Conservation (phyloP, 2,113 vertebrate species). For the Haplochromis burtoni region DNA sequence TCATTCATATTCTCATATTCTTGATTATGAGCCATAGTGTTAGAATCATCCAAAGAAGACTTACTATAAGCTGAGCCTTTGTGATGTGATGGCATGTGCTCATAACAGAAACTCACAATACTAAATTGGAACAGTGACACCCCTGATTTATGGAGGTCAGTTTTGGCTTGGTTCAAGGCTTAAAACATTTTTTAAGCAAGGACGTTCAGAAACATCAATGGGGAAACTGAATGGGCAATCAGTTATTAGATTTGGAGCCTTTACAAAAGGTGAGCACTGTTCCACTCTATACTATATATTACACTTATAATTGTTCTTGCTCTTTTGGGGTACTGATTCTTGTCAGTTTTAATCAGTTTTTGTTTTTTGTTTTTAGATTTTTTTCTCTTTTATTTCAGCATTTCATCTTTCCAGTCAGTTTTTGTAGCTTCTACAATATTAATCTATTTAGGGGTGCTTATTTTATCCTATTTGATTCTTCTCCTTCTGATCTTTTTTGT, state of each 20-base stretch:
- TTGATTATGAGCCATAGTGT: neutral
- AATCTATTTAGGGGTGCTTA: neutral
- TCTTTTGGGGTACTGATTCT: neutral
- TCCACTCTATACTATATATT: neutral
- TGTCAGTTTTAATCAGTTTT: neutral
- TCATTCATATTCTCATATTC: neutral
- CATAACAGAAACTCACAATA: neutral
- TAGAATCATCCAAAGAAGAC: neutral
- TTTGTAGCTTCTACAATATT: neutral
- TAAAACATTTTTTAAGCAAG: neutral
- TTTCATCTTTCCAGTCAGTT: neutral
- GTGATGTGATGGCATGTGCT: neutral
- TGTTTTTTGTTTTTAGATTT: neutral
- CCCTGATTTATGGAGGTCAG: neutral
- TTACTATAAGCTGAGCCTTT: neutral
- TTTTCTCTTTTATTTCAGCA: neutral
- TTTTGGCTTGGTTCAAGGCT: neutral
- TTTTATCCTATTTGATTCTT: neutral
- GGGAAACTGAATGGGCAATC: neutral
- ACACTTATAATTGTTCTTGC: rapidly evolving
- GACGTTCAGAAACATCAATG: neutral
- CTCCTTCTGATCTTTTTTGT: neutral
- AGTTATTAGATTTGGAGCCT: neutral
- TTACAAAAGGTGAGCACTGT: neutral
- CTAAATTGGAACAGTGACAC: neutral